Evolutionary conservation across 2,888 invertebrate species (phyloP), one percentile per base, ranked within the genome.

Genomic region (Diarsia dahlii): DNA sequence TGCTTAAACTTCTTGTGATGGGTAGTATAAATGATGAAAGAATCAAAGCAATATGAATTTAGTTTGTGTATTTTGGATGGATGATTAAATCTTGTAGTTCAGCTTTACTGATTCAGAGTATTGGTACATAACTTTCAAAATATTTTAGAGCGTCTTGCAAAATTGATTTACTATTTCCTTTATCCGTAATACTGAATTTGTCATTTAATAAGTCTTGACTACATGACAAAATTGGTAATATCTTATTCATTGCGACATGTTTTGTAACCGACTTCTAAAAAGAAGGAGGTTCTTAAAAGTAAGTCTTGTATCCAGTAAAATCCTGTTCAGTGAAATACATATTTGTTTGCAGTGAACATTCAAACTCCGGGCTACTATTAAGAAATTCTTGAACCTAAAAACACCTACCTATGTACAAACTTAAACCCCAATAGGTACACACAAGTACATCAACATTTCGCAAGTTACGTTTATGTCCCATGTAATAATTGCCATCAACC

Each of bases 1-100:
- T n/a, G n/a, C n/a, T n/a, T n/a, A n/a, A n/a, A n/a, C n/a, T n/a
- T n/a, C n/a, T n/a, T n/a, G n/a, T n/a, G n/a, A n/a, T n/a, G n/a
- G n/a, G n/a, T n/a, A n/a, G n/a, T n/a, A n/a, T n/a, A n/a, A 39
- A 39, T 39, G 6, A 39, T 78, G 34, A 50, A 70, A 83, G 18
- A 45, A 54, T 52, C 8, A 12, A 9, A 58, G 60, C 20, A 23
- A 5, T 65, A 56, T 28, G 20, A 13, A 48, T 63, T 52, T 54
- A 20, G 23, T 70, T 12, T 73, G 67, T 45, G 70, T 39, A 50
- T 62, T 64, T 67, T 23, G 15, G 3, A 18, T 60, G 23, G 13
- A 3, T 68, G 13, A 18, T 20, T 5, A n/a, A 46, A 50, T 62
- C 3, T 54, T 54, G 18, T 45, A 5, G 52, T 28, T 28, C 2